Conservation (phyloP, 2,888 invertebrate genomes). For the Leptinotarsa peninsularis region DNA sequence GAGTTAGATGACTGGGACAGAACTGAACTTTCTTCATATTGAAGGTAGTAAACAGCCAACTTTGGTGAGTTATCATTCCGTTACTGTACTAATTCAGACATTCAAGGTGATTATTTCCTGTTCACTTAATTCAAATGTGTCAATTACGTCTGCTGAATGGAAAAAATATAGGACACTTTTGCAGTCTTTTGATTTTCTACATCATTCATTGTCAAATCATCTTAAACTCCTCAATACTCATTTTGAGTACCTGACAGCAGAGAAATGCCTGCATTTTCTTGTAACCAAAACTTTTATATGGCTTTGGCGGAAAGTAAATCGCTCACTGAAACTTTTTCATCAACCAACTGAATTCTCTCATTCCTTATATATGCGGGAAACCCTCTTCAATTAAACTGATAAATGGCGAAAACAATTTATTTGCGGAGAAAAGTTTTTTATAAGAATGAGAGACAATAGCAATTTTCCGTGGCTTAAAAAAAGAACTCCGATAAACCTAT, state of each 20-base stretch:
- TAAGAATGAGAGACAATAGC: slow-evolving; percentile 24
- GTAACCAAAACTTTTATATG: slow-evolving; percentile 23
- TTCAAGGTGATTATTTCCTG: too few species aligned
- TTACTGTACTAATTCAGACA: too few species aligned
- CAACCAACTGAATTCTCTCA: slow-evolving; percentile 25
- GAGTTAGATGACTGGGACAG: too few species aligned
- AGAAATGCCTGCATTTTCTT: neutral
- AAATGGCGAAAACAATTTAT: slow-evolving; percentile 33
- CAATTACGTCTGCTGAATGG: neutral
- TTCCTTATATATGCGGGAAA: slow-evolving; percentile 36
- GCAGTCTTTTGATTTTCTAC: neutral
- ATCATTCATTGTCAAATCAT: neutral
- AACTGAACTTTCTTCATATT: too few species aligned
- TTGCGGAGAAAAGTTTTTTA: slow-evolving; percentile 21
- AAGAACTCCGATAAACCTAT: neutral
- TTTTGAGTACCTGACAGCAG: neutral
- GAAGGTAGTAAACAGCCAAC: too few species aligned
- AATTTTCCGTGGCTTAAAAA: slow-evolving; percentile 6
- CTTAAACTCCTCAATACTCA: neutral
- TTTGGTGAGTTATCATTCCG: too few species aligned
- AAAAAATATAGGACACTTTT: neutral
- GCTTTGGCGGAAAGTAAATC: slow-evolving; percentile 17
- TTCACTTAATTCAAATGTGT: neutral
- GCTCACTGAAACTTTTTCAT: slow-evolving; percentile 27
- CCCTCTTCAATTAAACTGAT: slow-evolving; percentile 35